Evolutionary conservation across 2,113 vertebrate species (phyloP).

Genomic region (Dasyornis broadbenti): DNA sequence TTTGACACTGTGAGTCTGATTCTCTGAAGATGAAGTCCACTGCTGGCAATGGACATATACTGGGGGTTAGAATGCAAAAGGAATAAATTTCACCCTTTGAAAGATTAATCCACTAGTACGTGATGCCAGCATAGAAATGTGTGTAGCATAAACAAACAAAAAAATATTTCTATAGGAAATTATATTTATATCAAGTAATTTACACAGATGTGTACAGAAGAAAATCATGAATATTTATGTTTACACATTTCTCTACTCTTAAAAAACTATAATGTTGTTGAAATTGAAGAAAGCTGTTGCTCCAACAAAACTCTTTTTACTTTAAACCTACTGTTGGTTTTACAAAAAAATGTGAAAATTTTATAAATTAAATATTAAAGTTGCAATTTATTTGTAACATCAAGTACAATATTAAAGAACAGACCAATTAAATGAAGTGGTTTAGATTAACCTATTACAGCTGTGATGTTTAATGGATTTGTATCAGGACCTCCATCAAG

Average conservation of each 20-base stretch:
- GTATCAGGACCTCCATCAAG: neutral
- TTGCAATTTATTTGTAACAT: slow-evolving; percentile 31
- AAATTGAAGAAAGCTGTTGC: neutral
- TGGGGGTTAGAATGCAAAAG: neutral
- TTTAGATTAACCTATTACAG: neutral
- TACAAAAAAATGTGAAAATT: slow-evolving; percentile 13
- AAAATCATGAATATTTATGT: neutral
- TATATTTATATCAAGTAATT: slow-evolving; percentile 48
- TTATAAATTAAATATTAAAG: slow-evolving; percentile 3
- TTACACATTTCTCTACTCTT: slow-evolving; percentile 12
- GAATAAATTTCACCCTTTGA: neutral
- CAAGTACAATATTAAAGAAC: slow-evolving; percentile 16
- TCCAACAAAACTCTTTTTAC: neutral
- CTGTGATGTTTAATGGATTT: neutral
- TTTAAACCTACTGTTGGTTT: slow-evolving; percentile 19
- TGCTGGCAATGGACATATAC: slow-evolving; percentile 55
- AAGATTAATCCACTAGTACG: neutral
- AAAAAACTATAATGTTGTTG: neutral
- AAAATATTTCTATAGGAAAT: slow-evolving; percentile 26
- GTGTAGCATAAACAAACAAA: slow-evolving; percentile 20
- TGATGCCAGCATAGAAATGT: slow-evolving; percentile 14
- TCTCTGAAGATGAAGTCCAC: slow-evolving; percentile 21
- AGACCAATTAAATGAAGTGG: neutral
- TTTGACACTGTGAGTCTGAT: slow-evolving; percentile 18
- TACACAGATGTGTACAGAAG: neutral